phyloP scores from a whole-genome alignment of 2,797 vertebrate species.

The Sparidentex hasta region DNA sequence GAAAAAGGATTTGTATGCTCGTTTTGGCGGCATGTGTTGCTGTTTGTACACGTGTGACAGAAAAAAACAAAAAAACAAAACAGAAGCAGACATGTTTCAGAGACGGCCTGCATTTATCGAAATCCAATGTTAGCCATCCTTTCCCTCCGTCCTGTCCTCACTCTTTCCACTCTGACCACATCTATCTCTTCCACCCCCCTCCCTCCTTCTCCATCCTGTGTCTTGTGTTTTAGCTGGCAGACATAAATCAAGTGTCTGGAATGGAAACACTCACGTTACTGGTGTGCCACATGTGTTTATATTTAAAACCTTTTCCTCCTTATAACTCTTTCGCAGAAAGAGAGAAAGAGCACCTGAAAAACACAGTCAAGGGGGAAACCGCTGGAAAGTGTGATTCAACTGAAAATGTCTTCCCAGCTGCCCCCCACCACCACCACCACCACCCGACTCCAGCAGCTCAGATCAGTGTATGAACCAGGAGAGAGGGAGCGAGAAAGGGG shows the following conservation, averaged over 20 bases:
- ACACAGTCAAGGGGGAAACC: conserved; percentile 53
- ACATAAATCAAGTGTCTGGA: conserved; percentile 75
- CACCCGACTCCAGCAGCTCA: conserved; percentile 43
- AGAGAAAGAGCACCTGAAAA: conserved; percentile 67
- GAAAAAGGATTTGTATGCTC: conserved; percentile 14
- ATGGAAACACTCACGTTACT: conserved; percentile 79
- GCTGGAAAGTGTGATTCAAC: conserved; percentile 82
- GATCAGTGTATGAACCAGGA: conserved; percentile 55
- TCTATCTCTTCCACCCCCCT: conserved; percentile 40
- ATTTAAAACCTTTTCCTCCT: conserved; percentile 74
- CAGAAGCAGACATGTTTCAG: conserved; percentile 13
- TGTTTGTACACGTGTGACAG: conserved; percentile 23
- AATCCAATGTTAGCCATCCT: conserved; percentile 27
- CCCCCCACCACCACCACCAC: conserved; percentile 46
- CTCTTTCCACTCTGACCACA: conserved; percentile 63
- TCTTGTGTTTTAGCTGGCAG: conserved; percentile 76
- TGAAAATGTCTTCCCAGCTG: conserved; percentile 52
- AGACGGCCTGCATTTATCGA: conserved; percentile 23
- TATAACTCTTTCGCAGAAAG: conserved; percentile 45
- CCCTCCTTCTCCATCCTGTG: conserved; percentile 47
- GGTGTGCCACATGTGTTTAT: conserved; percentile 77
- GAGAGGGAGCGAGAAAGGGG: background rate
- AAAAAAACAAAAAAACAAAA: background rate
- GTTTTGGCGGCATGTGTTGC: conserved; percentile 10
- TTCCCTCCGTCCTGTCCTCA: conserved; percentile 51